Conservation (phyloP, 2,888 invertebrate species). For the Nemapogon koenigi region DNA sequence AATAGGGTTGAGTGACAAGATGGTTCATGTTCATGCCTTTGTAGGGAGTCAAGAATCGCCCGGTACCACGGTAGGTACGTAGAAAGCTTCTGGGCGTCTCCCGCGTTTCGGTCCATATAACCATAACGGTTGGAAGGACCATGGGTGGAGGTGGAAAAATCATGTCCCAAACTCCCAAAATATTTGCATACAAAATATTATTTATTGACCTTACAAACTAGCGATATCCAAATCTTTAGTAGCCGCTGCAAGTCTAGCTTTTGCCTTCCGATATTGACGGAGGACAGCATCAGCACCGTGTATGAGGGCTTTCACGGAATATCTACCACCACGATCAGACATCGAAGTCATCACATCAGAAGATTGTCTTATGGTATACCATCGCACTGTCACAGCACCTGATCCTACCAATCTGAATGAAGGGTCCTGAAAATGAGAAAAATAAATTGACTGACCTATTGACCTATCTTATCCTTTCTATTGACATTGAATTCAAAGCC, state of each 20-base stretch:
- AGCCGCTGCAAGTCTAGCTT: constrained; percentile 35
- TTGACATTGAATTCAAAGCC: too few species aligned
- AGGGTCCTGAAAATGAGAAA: constrained; percentile 22
- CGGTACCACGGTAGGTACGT: too few species aligned
- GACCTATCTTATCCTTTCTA: background rate
- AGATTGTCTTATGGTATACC: constrained; percentile 28
- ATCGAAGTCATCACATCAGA: background rate
- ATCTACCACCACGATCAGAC: constrained; percentile 17
- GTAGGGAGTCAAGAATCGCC: too few species aligned
- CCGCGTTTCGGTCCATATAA: too few species aligned
- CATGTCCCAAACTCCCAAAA: too few species aligned
- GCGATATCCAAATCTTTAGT: constrained; percentile 24
- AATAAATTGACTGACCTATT: constrained; percentile 1
- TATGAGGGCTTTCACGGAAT: constrained; percentile 20
- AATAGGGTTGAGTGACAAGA: too few species aligned
- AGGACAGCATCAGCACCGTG: constrained; percentile 39
- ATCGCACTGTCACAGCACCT: constrained; percentile 22
- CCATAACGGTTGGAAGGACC: too few species aligned
- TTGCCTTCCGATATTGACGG: constrained; percentile 33
- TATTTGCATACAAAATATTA: too few species aligned
- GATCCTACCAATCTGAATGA: constrained; percentile 23
- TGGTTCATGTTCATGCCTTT: too few species aligned
- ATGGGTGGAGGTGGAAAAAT: too few species aligned
- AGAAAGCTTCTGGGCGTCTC: too few species aligned
- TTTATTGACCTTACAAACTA: too few species aligned